phyloP scores from a whole-genome alignment of 2,797 vertebrate genomes.

The Rhadinocentrus ornatus region DNA sequence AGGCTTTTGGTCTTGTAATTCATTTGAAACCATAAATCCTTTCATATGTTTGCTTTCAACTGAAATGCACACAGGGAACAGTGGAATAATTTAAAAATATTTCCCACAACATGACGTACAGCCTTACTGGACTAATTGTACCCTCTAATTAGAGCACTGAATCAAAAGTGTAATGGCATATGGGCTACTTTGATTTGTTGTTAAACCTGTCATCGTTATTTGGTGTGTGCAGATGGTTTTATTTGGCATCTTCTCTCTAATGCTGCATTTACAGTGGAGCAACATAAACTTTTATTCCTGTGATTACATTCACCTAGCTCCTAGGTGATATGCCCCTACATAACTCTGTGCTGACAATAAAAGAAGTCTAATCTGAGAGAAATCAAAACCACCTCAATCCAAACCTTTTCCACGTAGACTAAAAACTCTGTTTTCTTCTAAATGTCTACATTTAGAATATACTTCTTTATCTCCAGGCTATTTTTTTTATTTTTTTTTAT shows the following conservation, averaged over 20 bases:
- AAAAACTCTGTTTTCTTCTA: neutral
- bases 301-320: neutral
- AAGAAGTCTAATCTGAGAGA: neutral
- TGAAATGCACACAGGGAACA: neutral
- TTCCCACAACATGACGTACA: neutral
- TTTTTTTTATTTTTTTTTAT: neutral
- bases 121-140: neutral
- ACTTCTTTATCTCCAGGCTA: neutral
- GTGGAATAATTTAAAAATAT: neutral
- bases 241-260: neutral
- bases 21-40: neutral
- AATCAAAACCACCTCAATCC: neutral
- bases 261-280: neutral
- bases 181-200: neutral
- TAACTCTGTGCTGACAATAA: neutral
- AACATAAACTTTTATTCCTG: neutral
- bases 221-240: neutral
- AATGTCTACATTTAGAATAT: neutral
- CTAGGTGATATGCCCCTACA: neutral
- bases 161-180: neutral
- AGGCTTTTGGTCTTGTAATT: neutral
- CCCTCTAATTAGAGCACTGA: conserved; percentile 2
- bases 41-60: neutral
- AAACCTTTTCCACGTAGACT: neutral
- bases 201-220: neutral